These are phyloP conservation scores for Aromia moschata DNA, from an alignment of 2,888 invertebrate genomes.

Conservation along the genomic window DNA sequence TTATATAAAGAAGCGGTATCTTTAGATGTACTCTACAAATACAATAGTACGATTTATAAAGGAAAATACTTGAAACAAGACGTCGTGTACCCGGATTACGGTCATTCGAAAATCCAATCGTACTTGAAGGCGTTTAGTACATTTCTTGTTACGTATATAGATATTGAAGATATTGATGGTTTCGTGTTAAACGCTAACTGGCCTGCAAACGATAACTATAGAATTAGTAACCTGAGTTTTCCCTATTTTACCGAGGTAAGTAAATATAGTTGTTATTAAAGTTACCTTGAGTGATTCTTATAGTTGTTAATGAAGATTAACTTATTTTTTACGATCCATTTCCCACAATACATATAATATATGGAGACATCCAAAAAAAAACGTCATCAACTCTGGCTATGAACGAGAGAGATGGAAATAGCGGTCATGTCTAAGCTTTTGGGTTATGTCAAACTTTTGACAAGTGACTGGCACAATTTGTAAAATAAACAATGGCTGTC, in stretches of 20 bases:
- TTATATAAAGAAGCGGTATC: constrained; percentile 47
- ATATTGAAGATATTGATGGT: constrained; percentile 57
- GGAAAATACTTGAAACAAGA: constrained; percentile 50
- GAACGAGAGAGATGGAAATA: no score
- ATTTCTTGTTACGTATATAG: constrained; percentile 35
- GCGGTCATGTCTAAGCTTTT: no score
- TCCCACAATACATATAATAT: no score
- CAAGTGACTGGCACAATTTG: no score
- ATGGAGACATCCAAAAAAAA: no score
- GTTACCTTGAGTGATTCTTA: no score
- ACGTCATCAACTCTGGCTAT: no score
- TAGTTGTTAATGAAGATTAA: no score
- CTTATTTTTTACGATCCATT: no score
- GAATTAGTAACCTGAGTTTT: constrained; percentile 56
- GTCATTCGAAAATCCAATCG: constrained; percentile 36
- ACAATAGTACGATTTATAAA: constrained; percentile 40
- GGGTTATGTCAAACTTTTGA: no score
- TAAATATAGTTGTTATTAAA: no score
- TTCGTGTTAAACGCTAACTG: constrained; percentile 67
- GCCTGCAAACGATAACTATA: constrained; percentile 63
- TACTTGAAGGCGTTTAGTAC: constrained; percentile 47
- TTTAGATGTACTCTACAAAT: constrained; percentile 50
- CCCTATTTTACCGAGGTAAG: constrained; percentile 67
- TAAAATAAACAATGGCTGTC: no score
- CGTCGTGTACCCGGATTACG: constrained; percentile 59